Conservation (phyloP, 2,888 invertebrate genomes). For the Lathronympha strigana region DNA sequence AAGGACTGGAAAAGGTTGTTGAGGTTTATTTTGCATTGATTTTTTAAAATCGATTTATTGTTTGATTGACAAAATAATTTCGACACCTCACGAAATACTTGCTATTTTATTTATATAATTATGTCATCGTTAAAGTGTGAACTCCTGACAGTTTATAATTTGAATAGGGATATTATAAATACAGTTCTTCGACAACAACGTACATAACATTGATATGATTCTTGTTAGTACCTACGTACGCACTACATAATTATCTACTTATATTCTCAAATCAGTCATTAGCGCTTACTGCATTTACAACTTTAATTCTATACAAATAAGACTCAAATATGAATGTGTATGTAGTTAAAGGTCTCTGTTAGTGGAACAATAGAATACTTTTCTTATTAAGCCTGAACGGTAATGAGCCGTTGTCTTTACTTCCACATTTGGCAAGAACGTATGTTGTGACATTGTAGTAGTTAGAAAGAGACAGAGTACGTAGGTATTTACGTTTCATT, state of each 20-base stretch:
- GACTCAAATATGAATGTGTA: background rate
- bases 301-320: background rate
- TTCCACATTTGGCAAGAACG: background rate
- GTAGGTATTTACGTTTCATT: background rate
- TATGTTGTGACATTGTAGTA: background rate
- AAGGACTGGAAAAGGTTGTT: background rate
- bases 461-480: background rate
- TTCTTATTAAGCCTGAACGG: conserved; percentile 7
- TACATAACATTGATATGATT: background rate
- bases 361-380: conserved; percentile 6
- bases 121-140: too few relatives aligned
- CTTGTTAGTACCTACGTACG: background rate
- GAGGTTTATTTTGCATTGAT: background rate
- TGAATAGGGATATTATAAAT: too few relatives aligned
- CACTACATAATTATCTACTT: background rate
- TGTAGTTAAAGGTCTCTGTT: background rate
- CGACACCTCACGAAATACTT: too few relatives aligned
- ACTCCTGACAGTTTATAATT: too few relatives aligned
- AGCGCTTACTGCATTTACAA: background rate
- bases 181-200: background rate
- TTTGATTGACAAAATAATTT: too few relatives aligned
- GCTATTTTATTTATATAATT: too few relatives aligned
- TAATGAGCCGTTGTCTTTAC: conserved; percentile 16
- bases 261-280: background rate
- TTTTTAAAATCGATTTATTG: background rate